phyloP scores from a whole-genome alignment of 2,113 vertebrate genomes.

The Passer domesticus region DNA sequence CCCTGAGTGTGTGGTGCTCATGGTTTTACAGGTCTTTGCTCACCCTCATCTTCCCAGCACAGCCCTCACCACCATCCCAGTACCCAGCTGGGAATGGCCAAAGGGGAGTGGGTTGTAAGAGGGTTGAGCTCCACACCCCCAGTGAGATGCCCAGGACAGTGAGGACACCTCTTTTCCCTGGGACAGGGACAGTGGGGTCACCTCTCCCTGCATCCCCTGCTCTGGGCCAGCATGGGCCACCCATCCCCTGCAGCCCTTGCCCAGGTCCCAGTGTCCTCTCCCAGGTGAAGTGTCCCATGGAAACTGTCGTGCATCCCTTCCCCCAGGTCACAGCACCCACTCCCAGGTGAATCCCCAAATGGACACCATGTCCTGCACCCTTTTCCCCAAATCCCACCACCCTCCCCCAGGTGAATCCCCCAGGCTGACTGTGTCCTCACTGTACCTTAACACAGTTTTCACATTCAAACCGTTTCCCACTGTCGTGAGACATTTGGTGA shows the following conservation, averaged over 20 bases:
- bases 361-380: background rate
- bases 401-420: accelerated
- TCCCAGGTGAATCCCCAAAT: accelerated
- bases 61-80: accelerated
- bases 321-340: no score
- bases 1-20: no score
- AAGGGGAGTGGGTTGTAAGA: accelerated
- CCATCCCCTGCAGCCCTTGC: background rate
- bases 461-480: conserved; percentile 98
- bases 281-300: background rate
- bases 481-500: conserved; percentile 99
- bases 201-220: background rate
- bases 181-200: background rate
- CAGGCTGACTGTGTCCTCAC: accelerated
- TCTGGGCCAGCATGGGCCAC: accelerated
- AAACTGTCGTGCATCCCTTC: background rate
- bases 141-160: background rate
- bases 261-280: background rate
- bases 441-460: conserved; percentile 99
- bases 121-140: background rate
- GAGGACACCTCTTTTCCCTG: background rate
- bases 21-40: no score
- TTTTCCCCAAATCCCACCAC: background rate
- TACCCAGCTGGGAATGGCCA: background rate
- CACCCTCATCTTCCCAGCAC: background rate